A percentile compares a stretch with the other conserved stretches of the same genome.
These are phyloP conservation scores for Fratercula arctica DNA, from an alignment of 2,797 vertebrate species.

Conservation along the genomic window DNA sequence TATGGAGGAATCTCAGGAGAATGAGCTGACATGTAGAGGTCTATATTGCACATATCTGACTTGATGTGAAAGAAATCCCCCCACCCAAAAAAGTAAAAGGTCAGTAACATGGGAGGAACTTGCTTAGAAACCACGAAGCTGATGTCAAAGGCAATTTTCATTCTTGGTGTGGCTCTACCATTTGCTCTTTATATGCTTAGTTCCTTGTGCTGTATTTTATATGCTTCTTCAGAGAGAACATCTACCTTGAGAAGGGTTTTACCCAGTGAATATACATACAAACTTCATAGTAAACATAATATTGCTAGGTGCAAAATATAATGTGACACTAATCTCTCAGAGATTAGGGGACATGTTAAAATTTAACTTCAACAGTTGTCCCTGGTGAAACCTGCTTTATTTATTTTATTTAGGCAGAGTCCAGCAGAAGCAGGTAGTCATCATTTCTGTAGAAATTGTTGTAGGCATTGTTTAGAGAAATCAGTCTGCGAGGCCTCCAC, in stretches of 20 bases:
- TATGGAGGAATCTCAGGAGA: not conserved
- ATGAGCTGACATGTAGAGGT: not conserved
- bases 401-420: not conserved
- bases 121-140: not conserved
- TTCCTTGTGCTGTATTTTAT: not conserved
- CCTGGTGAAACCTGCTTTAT: not conserved
- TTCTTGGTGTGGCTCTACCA: not conserved
- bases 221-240: not conserved
- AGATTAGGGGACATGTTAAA: not conserved
- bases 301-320: not conserved
- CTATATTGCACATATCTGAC: not conserved
- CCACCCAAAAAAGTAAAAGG: not conserved
- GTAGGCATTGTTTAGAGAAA: not conserved
- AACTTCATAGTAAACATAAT: not conserved
- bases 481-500: not conserved
- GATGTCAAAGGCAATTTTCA: not conserved
- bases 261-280: not conserved
- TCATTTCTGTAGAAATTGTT: not conserved
- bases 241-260: not conserved
- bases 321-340: not conserved
- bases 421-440: not conserved
- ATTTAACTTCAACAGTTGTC: not conserved
- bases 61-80: not conserved
- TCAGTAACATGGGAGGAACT: not conserved
- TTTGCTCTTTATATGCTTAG: not conserved